These are phyloP conservation scores for Venustoraphidia nigricollis DNA, from an alignment of 2,888 invertebrate genomes.

Conservation along the genomic window DNA sequence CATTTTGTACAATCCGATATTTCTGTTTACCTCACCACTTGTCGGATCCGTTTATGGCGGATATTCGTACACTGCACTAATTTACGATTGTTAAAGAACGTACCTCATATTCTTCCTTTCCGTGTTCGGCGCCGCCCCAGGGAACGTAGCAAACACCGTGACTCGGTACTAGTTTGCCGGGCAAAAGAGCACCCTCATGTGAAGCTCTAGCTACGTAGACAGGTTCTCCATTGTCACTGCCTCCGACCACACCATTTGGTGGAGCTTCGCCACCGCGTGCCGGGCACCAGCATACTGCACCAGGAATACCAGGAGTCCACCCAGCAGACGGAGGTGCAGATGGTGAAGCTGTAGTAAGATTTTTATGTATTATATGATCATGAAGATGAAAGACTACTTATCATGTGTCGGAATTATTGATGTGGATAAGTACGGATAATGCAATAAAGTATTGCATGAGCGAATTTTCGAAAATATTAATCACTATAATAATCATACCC, in stretches of 20 bases:
- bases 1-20: too few species aligned
- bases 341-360: conserved; percentile 2
- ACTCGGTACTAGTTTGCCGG: conserved; percentile 61
- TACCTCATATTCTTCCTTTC: conserved; percentile 53
- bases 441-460: not conserved
- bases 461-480: not conserved
- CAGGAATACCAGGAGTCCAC: conserved; percentile 20
- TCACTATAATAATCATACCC: too few species aligned
- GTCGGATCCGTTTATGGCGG: not conserved
- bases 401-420: not conserved
- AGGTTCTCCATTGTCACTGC: conserved; percentile 43
- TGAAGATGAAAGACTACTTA: not conserved
- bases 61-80: not conserved
- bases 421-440: not conserved
- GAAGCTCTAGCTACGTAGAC: conserved; percentile 52
- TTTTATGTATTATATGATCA: not conserved
- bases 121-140: conserved; percentile 62
- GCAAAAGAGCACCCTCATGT: conserved; percentile 58
- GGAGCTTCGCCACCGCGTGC: conserved; percentile 52
- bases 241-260: conserved; percentile 56
- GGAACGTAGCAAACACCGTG: conserved; percentile 54
- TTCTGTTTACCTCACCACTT: too few species aligned
- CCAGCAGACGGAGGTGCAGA: not conserved
- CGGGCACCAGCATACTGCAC: conserved; percentile 48
- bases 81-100: conserved; percentile 3